Conservation (phyloP, 2,888 invertebrate species). For the Ophion obscuratus region DNA sequence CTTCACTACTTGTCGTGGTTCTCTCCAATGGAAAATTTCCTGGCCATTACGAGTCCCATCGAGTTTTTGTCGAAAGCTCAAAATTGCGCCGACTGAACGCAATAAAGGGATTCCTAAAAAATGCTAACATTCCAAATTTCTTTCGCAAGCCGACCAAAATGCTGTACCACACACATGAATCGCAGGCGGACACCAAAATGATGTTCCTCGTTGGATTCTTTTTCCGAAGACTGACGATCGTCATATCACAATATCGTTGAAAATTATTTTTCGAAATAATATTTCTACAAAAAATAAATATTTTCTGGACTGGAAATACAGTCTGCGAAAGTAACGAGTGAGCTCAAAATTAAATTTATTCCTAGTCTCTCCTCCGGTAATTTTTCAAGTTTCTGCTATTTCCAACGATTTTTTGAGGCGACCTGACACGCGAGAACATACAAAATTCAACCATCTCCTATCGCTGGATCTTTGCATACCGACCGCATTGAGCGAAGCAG, state of each 20-base stretch:
- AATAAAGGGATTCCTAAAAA: background rate
- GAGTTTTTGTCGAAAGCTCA: background rate
- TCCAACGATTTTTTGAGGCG: too few species aligned
- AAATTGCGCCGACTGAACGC: too few species aligned
- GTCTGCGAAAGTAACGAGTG: too few species aligned
- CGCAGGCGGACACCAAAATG: background rate
- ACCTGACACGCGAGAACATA: background rate
- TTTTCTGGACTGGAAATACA: background rate
- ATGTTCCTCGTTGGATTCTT: background rate
- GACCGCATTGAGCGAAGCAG: background rate
- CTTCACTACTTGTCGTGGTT: background rate
- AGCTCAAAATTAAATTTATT: too few species aligned
- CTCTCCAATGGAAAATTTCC: background rate
- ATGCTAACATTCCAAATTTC: background rate
- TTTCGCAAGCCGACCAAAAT: background rate
- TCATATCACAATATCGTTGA: background rate
- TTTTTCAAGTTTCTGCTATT: too few species aligned
- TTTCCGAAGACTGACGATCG: background rate
- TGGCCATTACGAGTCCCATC: background rate
- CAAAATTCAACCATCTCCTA: background rate
- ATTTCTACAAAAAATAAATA: background rate
- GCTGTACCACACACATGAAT: background rate
- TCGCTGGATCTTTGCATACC: background rate
- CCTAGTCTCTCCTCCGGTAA: too few species aligned
- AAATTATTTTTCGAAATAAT: background rate